Base-by-base conservation (phyloP, 2,888 invertebrate species). In the Schrankia costaestrigalis region DNA sequence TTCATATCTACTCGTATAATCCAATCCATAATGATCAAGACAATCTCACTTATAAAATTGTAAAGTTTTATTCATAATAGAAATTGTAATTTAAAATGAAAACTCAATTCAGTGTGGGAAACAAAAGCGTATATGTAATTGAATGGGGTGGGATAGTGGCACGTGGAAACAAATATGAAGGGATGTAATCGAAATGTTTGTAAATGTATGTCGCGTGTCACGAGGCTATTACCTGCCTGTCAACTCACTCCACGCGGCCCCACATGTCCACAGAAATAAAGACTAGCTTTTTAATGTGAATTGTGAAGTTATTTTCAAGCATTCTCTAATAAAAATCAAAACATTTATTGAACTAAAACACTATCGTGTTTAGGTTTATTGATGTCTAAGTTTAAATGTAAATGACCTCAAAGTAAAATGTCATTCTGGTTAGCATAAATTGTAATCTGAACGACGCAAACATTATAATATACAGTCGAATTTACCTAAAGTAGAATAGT, bases 141-240 rank as follows among this genome's bases (percentile, higher is more conserved):
- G 67, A 69, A 66, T 66, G 66, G 73, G 71, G 68, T 65, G 67
- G n/a, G 67, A 70, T 69, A 70, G 68, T 56, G 61, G 58, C 63
- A 64, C 67, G 66, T 68, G 74, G 71, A 80, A 83, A 76, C 73
- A 78, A 80, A 82, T 77, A 78, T 71, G 71, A 41, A 74, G 77
- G 77, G 78, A 69, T 69, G 75, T 78, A 78, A 81, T 80, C 73
- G 76, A 76, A 80, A 82, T 82, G 78, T 84, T 84, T 82, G 80
- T 81, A 78, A 82, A 78, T 75, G 71, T 66, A 63, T 75, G 78
- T 78, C 74, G 83, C 83, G 82, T 84, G 82, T 71, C 74, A 63
- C 44, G 48, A 56, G 53, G 52, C 73, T 68, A 78, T 84, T 81
- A 84, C 71, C 74, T 72, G 66, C 35, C 52, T 48, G 41, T 47